Evolutionary conservation across 2,888 invertebrate genomes (phyloP).

Genomic region (Volucella inanis): DNA sequence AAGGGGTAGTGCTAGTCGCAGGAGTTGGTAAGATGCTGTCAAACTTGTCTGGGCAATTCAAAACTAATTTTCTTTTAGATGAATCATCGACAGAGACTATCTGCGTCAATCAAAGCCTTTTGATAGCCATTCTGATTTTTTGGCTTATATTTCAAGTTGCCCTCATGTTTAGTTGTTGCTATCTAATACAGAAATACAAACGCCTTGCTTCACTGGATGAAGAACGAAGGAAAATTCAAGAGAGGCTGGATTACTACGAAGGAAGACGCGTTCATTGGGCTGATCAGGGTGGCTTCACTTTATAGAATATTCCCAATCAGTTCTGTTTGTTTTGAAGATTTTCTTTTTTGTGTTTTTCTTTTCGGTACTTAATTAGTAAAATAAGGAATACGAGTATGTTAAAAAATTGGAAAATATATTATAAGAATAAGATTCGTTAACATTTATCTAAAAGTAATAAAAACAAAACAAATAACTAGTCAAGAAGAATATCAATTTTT

Average conservation of each 20-base stretch:
- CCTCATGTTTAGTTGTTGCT: slow-evolving; percentile 84
- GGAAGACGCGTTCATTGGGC: slow-evolving; percentile 89
- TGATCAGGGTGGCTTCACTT: slow-evolving; percentile 83
- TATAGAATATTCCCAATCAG: slow-evolving; percentile 72
- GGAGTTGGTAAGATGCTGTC: slow-evolving; percentile 83
- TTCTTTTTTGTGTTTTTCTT: slow-evolving; percentile 23
- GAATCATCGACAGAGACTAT: slow-evolving; percentile 81
- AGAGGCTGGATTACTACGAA: slow-evolving; percentile 87
- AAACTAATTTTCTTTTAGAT: slow-evolving; percentile 73
- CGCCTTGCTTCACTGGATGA: slow-evolving; percentile 83
- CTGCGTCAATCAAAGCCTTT: slow-evolving; percentile 87
- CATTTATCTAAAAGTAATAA: not conserved
- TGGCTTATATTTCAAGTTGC: slow-evolving; percentile 86
- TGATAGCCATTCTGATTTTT: slow-evolving; percentile 86
- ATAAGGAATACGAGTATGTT: not conserved
- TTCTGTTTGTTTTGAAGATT: slow-evolving; percentile 2
- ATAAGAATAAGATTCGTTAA: not conserved
- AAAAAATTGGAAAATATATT: not conserved
- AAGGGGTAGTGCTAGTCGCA: slow-evolving; percentile 84
- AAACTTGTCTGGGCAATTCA: not conserved
- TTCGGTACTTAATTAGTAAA: slow-evolving; percentile 39
- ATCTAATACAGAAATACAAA: slow-evolving; percentile 85
- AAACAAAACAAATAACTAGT: slow-evolving; percentile 32
- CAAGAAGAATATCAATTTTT: not conserved
- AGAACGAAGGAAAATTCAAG: slow-evolving; percentile 84